Percentiles rank a stretch among this genome's conserved stretches.
Conservation (phyloP, 2,797 vertebrate genomes). For the Melanotaenia trifasciata region DNA sequence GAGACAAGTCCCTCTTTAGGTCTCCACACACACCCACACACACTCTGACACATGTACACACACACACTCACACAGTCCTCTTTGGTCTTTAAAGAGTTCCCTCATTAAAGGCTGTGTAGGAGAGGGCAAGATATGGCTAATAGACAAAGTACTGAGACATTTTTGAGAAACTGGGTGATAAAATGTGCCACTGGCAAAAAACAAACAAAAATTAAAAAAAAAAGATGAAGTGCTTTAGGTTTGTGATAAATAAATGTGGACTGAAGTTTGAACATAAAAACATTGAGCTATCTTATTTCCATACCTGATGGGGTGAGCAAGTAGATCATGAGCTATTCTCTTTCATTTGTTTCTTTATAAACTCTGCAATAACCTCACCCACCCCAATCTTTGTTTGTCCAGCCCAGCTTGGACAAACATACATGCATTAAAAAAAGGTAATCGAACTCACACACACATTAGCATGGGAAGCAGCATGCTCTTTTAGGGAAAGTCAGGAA, state of each 20-base stretch:
- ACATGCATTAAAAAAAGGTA: slow-evolving; percentile 48
- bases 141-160: slow-evolving; percentile 64
- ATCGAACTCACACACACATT: slow-evolving; percentile 43
- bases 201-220: slow-evolving; percentile 12
- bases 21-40: slow-evolving; percentile 58
- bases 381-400: slow-evolving; percentile 66
- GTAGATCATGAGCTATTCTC: slow-evolving; percentile 64
- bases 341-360: slow-evolving; percentile 63
- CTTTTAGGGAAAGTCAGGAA: slow-evolving; percentile 52
- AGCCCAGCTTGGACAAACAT: slow-evolving; percentile 86
- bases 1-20: slow-evolving; percentile 82
- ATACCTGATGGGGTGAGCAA: slow-evolving; percentile 80
- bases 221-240: slow-evolving; percentile 76
- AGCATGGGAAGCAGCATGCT: slow-evolving; percentile 79
- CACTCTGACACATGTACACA: slow-evolving; percentile 38
- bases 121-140: slow-evolving; percentile 74
- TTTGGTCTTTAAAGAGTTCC: slow-evolving; percentile 76
- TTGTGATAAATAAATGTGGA: slow-evolving; percentile 75
- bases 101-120: slow-evolving; percentile 54
- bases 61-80: slow-evolving; percentile 54
- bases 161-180: slow-evolving; percentile 63
- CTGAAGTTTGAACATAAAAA: slow-evolving; percentile 66
- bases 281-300: slow-evolving; percentile 67
- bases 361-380: slow-evolving; percentile 56
- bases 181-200: slow-evolving; percentile 72